Evolutionary conservation across 2,797 vertebrate genomes (phyloP).

Genomic region (Manis pentadactyla): DNA sequence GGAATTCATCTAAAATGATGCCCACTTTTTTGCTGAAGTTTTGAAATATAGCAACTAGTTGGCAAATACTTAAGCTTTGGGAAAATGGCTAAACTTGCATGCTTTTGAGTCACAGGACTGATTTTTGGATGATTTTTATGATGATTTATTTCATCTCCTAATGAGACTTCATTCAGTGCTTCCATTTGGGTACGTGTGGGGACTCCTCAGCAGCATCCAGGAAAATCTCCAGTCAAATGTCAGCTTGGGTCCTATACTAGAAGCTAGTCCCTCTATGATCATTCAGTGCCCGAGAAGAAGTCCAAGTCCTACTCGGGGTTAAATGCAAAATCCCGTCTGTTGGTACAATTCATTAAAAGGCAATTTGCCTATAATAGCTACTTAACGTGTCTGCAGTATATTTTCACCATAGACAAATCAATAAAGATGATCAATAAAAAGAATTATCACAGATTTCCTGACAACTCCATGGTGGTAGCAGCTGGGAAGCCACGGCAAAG

Average conservation of each 20-base stretch:
- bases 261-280: neutral
- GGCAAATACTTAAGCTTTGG: neutral
- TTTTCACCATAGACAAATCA: constrained; percentile 84
- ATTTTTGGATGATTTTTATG: neutral
- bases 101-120: neutral
- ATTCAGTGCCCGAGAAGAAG: neutral
- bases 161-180: neutral
- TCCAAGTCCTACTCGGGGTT: constrained; percentile 52
- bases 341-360: constrained; percentile 82
- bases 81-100: neutral
- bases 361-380: constrained; percentile 82
- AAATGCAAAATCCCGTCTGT: constrained; percentile 68
- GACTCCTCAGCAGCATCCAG: neutral
- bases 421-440: constrained; percentile 80
- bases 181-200: neutral
- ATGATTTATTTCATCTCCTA: neutral
- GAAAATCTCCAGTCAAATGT: neutral
- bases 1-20: neutral
- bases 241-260: neutral
- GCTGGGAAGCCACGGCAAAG: constrained; percentile 68
- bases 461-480: constrained; percentile 75
- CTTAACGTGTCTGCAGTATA: constrained; percentile 80
- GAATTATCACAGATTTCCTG: constrained; percentile 80
- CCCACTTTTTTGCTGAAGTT: neutral
- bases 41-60: neutral